These are phyloP conservation scores for Scomberomorus guttatus DNA, from an alignment of 2,797 vertebrate genomes.

Conservation along the genomic window DNA sequence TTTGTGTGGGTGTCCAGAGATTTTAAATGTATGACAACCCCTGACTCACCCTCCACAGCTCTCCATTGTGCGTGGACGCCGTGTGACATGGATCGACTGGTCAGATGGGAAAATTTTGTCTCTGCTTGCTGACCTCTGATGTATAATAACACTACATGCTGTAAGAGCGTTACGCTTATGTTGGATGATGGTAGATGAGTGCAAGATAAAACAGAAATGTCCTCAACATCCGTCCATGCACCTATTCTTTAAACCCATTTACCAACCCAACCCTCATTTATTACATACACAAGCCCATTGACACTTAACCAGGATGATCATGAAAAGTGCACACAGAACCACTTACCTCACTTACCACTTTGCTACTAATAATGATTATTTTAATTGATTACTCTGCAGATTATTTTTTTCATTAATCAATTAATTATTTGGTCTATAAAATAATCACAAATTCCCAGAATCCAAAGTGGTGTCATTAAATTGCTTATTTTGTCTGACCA, in stretches of 20 bases:
- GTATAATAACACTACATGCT: background rate
- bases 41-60: slow-evolving; percentile 49
- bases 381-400: too few species aligned
- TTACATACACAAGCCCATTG: background rate
- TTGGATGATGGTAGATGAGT: background rate
- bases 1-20: slow-evolving; percentile 67
- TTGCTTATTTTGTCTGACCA: background rate
- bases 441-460: background rate
- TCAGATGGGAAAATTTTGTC: slow-evolving; percentile 19
- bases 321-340: too few species aligned
- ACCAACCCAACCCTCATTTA: background rate
- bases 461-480: too few species aligned
- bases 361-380: too few species aligned
- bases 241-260: background rate
- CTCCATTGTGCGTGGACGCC: slow-evolving; percentile 40
- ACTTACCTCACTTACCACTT: too few species aligned
- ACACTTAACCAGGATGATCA: too few species aligned
- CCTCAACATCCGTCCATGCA: background rate
- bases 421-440: background rate
- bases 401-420: too few species aligned
- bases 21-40: slow-evolving; percentile 52
- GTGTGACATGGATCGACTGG: slow-evolving; percentile 41
- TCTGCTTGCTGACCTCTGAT: slow-evolving; percentile 5
- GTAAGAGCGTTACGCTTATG: background rate
- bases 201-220: background rate